These are phyloP conservation scores for Leucophenga montana DNA, from an alignment of 2,888 invertebrate species.

Conservation along the genomic window DNA sequence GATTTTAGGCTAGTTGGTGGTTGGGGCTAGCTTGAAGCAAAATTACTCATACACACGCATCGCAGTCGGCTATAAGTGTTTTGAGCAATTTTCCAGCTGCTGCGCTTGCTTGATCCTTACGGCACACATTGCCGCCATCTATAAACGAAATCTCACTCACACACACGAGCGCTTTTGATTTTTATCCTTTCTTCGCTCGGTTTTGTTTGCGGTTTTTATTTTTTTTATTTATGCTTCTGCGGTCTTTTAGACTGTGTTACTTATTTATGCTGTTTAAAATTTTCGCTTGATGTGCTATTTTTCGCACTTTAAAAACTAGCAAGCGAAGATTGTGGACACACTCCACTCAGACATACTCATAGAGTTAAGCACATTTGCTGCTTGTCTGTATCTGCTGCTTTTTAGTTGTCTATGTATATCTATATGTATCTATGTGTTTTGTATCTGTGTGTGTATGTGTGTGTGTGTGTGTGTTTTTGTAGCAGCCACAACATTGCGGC, in stretches of 20 bases:
- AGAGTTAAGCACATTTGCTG: neutral
- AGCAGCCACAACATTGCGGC: conserved; percentile 9
- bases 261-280: conserved; percentile 2
- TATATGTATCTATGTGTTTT: too few species aligned
- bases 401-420: too few species aligned
- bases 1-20: too few species aligned
- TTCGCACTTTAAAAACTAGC: conserved; percentile 18
- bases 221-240: too few species aligned
- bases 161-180: conserved; percentile 6
- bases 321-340: too few species aligned
- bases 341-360: neutral
- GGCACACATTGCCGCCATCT: neutral
- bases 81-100: conserved; percentile 8
- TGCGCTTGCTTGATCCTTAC: neutral
- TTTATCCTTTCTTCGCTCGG: neutral
- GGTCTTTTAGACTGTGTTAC: neutral
- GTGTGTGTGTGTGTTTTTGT: neutral
- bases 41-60: conserved; percentile 19
- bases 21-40: too few species aligned
- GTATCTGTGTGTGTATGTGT: neutral
- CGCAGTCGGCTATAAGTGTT: neutral
- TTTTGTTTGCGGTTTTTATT: neutral
- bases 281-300: conserved; percentile 9
- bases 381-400: neutral
- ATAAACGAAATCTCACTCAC: neutral